Evolutionary conservation across 2,888 invertebrate genomes (phyloP).

Genomic region (Catocala fraxini): DNA sequence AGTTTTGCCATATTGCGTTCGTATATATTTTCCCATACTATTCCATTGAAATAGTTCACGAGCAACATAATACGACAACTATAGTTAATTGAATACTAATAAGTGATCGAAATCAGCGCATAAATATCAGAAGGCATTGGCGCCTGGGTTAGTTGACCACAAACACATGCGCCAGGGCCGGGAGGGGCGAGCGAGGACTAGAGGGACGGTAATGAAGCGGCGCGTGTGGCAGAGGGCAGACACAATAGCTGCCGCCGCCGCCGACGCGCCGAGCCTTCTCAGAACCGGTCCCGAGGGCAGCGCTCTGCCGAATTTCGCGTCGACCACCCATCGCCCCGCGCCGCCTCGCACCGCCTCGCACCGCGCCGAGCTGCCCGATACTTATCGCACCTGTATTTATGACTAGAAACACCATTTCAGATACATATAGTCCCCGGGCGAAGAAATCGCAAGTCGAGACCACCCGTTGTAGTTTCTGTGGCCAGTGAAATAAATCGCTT

Average conservation of each 20-base stretch:
- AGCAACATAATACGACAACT: constrained; percentile 5
- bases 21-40: not conserved
- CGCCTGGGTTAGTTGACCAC: constrained; percentile 60
- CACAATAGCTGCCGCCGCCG: constrained; percentile 82
- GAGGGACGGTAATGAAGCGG: constrained; percentile 73
- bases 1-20: constrained; percentile 1
- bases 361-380: constrained; percentile 68
- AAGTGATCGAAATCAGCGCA: constrained; percentile 43
- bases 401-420: constrained; percentile 78
- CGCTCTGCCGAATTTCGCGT: constrained; percentile 85
- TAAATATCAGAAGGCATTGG: constrained; percentile 58
- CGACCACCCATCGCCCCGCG: constrained; percentile 81
- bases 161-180: constrained; percentile 42
- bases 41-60: constrained; percentile 3
- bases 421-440: constrained; percentile 62
- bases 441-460: constrained; percentile 68
- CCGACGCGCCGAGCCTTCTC: constrained; percentile 74
- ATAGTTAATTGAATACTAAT: constrained; percentile 33
- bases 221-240: constrained; percentile 80
- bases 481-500: constrained; percentile 57
- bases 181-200: constrained; percentile 48
- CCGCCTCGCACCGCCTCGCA: constrained; percentile 63
- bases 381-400: constrained; percentile 83
- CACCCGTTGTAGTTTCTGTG: constrained; percentile 68
- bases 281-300: constrained; percentile 81